phyloP scores from a whole-genome alignment of 2,113 vertebrate genomes.

The Alectura lathami region DNA sequence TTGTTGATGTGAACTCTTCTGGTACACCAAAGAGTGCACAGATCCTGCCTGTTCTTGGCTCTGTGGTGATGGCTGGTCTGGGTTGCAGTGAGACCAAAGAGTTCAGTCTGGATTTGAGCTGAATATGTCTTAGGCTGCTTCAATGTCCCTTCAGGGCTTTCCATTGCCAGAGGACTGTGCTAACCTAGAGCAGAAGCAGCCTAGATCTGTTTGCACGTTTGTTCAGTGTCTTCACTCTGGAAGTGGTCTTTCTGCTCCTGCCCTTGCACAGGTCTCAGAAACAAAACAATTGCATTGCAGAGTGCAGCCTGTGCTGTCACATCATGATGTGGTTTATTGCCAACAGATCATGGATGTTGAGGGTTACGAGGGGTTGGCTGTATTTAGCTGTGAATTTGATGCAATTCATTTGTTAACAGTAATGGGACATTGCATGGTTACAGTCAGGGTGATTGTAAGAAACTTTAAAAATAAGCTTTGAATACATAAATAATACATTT shows the following conservation, averaged over 20 bases:
- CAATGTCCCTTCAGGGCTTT: not conserved
- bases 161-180: not conserved
- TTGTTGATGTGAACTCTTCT: not conserved
- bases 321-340: not conserved
- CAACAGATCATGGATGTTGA: rapidly evolving
- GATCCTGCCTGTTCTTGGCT: not conserved
- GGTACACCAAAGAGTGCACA: not conserved
- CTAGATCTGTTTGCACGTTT: rapidly evolving
- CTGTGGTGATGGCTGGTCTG: not conserved
- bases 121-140: not conserved
- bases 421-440: not conserved
- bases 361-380: not conserved
- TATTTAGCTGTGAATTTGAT: not conserved
- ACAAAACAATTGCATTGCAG: not conserved
- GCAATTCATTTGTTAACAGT: not conserved
- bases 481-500: not conserved
- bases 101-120: not conserved
- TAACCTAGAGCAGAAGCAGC: not conserved
- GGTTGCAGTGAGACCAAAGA: not conserved
- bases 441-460: not conserved
- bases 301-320: not conserved
- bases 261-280: not conserved
- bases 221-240: not conserved
- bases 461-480: not conserved
- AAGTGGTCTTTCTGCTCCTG: not conserved